Percentiles rank a stretch among this genome's conserved stretches.
These are phyloP conservation scores for Poeciliopsis prolifica DNA, from an alignment of 2,113 vertebrate genomes.

Conservation along the genomic window DNA sequence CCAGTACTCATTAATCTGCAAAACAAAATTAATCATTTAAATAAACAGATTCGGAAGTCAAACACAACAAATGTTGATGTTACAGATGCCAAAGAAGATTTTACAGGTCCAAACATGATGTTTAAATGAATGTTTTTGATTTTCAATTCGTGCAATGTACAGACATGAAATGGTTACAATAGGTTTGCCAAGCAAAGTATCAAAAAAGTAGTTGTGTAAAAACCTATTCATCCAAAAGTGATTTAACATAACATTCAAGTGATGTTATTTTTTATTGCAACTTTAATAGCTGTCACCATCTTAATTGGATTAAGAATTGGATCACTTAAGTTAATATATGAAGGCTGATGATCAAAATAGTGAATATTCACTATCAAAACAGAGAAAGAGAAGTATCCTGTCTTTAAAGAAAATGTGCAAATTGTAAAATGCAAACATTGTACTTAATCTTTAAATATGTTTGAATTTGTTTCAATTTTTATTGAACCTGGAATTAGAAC, in stretches of 20 bases:
- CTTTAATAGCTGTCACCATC: neutral
- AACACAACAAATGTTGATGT: neutral
- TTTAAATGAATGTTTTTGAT: neutral
- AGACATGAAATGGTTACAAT: neutral
- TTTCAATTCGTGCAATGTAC: neutral
- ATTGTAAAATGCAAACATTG: neutral
- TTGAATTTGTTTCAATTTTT: too few species aligned
- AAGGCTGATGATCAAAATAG: neutral
- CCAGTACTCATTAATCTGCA: conserved; percentile 28
- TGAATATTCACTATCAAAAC: neutral
- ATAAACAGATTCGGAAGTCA: neutral
- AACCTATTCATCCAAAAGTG: too few species aligned
- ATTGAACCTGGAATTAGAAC: too few species aligned
- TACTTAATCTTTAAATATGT: too few species aligned
- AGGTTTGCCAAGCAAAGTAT: too few species aligned
- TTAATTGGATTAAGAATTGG: neutral
- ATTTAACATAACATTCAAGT: too few species aligned
- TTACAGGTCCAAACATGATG: too few species aligned
- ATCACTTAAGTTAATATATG: neutral
- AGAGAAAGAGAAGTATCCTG: neutral
- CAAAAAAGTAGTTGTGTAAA: too few species aligned
- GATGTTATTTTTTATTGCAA: neutral
- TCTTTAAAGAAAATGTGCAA: neutral
- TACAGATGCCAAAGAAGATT: too few species aligned
- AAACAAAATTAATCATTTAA: conserved; percentile 19